phyloP scores from a whole-genome alignment of 2,888 invertebrate genomes.

The Sympetrum striolatum region DNA sequence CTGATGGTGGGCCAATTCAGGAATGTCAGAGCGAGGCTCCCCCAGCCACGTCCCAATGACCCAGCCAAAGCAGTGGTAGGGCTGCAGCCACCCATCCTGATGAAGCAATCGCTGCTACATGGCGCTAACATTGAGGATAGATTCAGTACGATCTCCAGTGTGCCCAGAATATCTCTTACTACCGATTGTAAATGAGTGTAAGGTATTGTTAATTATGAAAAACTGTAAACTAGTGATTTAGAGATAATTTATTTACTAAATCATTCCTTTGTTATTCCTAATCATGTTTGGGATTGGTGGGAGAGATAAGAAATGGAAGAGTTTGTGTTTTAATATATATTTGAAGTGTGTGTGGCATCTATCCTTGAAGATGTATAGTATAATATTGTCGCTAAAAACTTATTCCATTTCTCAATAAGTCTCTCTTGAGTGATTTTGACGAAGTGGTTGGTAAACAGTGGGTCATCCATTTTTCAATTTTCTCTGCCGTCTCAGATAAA shows the following conservation, averaged over 20 bases:
- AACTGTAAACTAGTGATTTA: conserved; percentile 35
- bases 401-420: conserved; percentile 13
- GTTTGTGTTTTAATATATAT: background rate
- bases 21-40: conserved; percentile 45
- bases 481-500: conserved; percentile 23
- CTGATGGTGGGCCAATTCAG: conserved; percentile 17
- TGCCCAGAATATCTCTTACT: conserved; percentile 32
- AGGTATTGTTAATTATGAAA: conserved; percentile 37
- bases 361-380: conserved; percentile 26
- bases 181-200: conserved; percentile 34
- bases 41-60: conserved; percentile 36
- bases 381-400: conserved; percentile 11
- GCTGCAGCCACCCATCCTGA: background rate
- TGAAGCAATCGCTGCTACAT: conserved; percentile 10
- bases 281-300: background rate
- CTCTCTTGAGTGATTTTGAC: conserved; percentile 11
- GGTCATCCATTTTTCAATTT: background rate
- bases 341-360: conserved; percentile 9
- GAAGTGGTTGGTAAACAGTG: background rate
- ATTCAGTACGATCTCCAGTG: conserved; percentile 29
- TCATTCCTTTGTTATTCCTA: conserved; percentile 33
- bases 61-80: conserved; percentile 36
- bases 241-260: conserved; percentile 37
- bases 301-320: background rate
- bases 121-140: conserved; percentile 21